Evolutionary conservation across 1,140 invertebrate species (phyloP), one percentile per base, ranked within the genome.

Genomic region (Caerostris darwini): DNA sequence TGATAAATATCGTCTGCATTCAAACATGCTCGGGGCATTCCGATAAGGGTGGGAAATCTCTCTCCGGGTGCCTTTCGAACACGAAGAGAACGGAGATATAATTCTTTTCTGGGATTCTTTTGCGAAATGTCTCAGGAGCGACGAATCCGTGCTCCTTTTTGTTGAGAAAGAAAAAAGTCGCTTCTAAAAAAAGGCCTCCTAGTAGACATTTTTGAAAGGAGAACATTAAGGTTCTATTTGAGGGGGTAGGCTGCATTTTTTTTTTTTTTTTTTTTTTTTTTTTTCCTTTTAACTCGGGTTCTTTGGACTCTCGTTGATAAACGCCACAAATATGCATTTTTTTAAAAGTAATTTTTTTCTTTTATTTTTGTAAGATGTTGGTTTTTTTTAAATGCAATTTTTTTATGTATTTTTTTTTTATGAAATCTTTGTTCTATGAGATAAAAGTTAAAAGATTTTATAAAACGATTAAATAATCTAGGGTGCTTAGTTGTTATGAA

Each of bases 1-100:
- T 77, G 71, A 77, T 77, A 77, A 77, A 77, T 77, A 77, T 5
- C 19, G 71, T 77, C 71, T 17, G 71, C 71, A 12, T 77, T 19
- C 34, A 50, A 0, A 12, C 34, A 50, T 77, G 71, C 50, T 77
- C 7, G 7, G 8, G 53, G 71, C 50, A 50, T 12, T 77, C 10
- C 71, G 69, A 77, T 77, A 77, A 77, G 8, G 3, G 34, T 77
- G 17, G 71, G 53, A 34, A 34, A 34, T 34, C 34, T 34, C 34
- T 34, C 34, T 34, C 34, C 10, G 50, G 34, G 71, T 77, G 71
- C 34, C 61, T 14, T 12, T 4, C 50, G 50, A 50, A 12, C 71
- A 53, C 19, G 53, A 53, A 77, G 71, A 77, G 14, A 77, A 50
- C 8, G 4, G 8, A 4, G 71, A 77, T 77, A 77, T 53, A 77